phyloP scores from a whole-genome alignment of 2,113 vertebrate genomes.

The Sinocyclocheilus grahami region DNA sequence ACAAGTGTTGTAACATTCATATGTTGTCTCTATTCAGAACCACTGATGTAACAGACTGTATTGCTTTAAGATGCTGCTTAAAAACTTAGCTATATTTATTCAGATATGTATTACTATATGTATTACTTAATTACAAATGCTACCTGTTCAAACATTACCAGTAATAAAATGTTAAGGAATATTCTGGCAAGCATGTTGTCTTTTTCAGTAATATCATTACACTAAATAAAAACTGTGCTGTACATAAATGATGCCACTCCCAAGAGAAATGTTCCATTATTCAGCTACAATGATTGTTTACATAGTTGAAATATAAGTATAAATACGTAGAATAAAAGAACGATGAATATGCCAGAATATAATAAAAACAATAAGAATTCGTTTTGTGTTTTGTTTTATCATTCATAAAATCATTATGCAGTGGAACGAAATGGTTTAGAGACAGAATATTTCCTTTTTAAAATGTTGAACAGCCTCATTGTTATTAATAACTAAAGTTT shows the following conservation, averaged over 20 bases:
- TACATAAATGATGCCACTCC: background rate
- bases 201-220: background rate
- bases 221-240: background rate
- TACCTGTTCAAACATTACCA: constrained; percentile 7
- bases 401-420: too few species aligned
- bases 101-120: constrained; percentile 65
- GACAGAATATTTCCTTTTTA: too few species aligned
- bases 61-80: constrained; percentile 44
- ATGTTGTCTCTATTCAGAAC: background rate
- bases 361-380: too few species aligned
- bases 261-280: background rate
- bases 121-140: constrained; percentile 51
- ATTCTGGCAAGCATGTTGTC: background rate
- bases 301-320: background rate
- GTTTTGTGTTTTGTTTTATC: too few species aligned
- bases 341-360: too few species aligned
- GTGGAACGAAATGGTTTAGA: too few species aligned
- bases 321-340: too few species aligned
- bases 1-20: background rate
- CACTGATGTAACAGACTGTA: background rate
- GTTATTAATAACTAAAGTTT: too few species aligned
- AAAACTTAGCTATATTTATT: constrained; percentile 47
- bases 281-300: background rate
- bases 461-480: too few species aligned
- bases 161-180: background rate